A percentile compares a stretch with the other conserved stretches of the same genome.
Evolutionary conservation across 1,140 invertebrate species (phyloP).

Genomic region (Hycleus cichorii): DNA sequence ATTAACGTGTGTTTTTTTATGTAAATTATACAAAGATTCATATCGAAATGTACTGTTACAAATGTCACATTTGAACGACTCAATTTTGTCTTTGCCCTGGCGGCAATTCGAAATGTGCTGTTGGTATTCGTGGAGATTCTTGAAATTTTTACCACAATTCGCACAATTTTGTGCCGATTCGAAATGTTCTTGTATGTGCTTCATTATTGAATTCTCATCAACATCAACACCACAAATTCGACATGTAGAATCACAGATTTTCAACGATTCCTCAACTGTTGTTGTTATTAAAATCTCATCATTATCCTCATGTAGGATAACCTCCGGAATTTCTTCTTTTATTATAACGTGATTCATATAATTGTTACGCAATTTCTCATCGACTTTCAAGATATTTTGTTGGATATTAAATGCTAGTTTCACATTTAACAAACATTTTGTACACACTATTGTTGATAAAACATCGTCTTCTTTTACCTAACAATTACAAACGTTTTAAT

Average conservation of each 20-base stretch:
- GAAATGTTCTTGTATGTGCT: slow-evolving; percentile 6
- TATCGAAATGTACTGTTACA: slow-evolving; percentile 1
- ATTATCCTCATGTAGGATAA: neutral
- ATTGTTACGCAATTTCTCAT: neutral
- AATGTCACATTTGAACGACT: neutral
- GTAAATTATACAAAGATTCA: slow-evolving; percentile 3
- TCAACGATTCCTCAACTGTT: neutral
- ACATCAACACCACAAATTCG: neutral
- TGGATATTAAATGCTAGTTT: slow-evolving; percentile 7
- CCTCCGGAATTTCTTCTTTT: slow-evolving; percentile 4
- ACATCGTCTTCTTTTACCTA: slow-evolving; percentile 4
- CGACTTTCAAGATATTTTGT: slow-evolving; percentile 4
- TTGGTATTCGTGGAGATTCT: slow-evolving; percentile 2
- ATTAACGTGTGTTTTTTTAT: neutral
- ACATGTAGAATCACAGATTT: neutral
- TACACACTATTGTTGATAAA: neutral
- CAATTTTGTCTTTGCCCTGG: neutral
- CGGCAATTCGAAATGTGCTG: neutral
- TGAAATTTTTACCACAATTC: slow-evolving; percentile 1
- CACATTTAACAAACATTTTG: slow-evolving; percentile 9
- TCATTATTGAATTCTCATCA: neutral
- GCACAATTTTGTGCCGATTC: neutral
- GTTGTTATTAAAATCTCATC: neutral
- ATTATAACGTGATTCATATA: slow-evolving; percentile 1
- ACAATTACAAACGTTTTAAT: neutral